phyloP scores from a whole-genome alignment of 2,113 vertebrate species.

The Shinisaurus crocodilurus region DNA sequence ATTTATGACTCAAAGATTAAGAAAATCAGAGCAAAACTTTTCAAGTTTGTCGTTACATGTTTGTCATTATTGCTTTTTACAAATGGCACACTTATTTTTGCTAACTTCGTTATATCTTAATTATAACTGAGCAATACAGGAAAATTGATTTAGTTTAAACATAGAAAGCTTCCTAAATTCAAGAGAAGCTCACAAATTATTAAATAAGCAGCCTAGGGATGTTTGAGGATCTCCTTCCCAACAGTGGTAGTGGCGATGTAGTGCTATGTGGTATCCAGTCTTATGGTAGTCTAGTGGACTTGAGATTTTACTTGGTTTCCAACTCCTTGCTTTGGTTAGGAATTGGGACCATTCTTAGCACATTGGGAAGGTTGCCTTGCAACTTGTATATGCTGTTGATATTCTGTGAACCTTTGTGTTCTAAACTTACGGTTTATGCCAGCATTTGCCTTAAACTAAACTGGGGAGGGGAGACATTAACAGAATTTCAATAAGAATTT shows the following conservation, averaged over 20 bases:
- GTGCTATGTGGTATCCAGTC: neutral
- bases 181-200: neutral
- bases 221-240: neutral
- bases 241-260: neutral
- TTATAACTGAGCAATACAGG: neutral
- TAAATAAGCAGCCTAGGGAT: neutral
- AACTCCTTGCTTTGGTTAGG: neutral
- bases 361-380: neutral
- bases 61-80: neutral
- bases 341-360: neutral
- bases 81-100: neutral
- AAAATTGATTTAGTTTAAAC: neutral
- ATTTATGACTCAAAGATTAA: slow-evolving; percentile 21
- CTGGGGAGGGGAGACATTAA: neutral
- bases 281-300: neutral
- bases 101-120: neutral
- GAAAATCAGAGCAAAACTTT: neutral
- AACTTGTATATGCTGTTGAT: neutral
- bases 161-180: neutral
- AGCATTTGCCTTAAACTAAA: no score
- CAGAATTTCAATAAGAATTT: neutral
- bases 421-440: neutral
- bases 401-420: neutral
- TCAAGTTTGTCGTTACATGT: neutral
- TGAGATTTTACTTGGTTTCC: neutral